A percentile compares a stretch with the other conserved stretches of the same genome.
These are phyloP conservation scores for Acronicta alni DNA, from an alignment of 2,888 invertebrate genomes.

Conservation along the genomic window DNA sequence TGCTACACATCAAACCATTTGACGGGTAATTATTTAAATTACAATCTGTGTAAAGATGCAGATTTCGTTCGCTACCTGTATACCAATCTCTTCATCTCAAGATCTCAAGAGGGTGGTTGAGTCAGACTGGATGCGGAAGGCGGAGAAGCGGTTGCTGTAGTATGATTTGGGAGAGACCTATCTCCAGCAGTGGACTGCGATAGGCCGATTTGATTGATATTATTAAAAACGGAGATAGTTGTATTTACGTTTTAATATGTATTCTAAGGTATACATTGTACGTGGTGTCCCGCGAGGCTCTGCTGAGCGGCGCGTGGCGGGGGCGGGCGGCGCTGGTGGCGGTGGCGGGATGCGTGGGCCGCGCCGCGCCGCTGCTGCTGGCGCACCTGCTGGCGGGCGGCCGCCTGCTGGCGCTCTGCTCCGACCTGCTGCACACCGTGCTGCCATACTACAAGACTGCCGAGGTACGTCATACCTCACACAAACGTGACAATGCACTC, in stretches of 20 bases:
- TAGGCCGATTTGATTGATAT: too few relatives aligned
- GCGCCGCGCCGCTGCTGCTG: constrained; percentile 91
- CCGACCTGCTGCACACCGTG: constrained; percentile 93
- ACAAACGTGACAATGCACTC: background rate
- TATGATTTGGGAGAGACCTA: too few relatives aligned
- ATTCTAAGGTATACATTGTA: constrained; percentile 90
- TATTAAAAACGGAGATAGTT: too few relatives aligned
- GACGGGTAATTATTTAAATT: too few relatives aligned
- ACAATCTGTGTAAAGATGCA: too few relatives aligned
- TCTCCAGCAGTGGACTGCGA: too few relatives aligned
- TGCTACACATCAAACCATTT: too few relatives aligned
- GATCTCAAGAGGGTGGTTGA: too few relatives aligned
- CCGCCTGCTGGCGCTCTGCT: constrained; percentile 93
- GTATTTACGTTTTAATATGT: background rate
- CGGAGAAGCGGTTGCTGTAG: too few relatives aligned
- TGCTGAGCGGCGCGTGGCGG: constrained; percentile 88
- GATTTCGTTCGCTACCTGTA: too few relatives aligned
- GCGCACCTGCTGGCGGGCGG: constrained; percentile 93
- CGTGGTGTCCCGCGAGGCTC: constrained; percentile 83
- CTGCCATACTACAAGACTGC: constrained; percentile 95
- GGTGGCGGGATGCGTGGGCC: constrained; percentile 93
- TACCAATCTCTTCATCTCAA: too few relatives aligned
- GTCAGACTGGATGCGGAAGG: too few relatives aligned
- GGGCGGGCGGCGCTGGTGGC: constrained; percentile 93
- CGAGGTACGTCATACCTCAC: constrained; percentile 86